Conservation (phyloP, 1,140 invertebrate genomes). For the Meloidogyne exigua region DNA sequence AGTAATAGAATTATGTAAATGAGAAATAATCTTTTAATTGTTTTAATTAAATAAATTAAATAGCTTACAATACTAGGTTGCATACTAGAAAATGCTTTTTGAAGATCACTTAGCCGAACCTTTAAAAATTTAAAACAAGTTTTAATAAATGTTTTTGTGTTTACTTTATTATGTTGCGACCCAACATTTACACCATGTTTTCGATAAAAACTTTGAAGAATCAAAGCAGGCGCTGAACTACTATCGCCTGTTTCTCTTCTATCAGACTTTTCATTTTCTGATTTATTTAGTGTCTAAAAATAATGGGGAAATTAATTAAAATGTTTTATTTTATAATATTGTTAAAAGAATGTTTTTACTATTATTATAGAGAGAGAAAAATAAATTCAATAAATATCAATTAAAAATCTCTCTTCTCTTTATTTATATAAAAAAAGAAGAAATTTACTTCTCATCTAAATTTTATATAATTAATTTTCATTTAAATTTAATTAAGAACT, state of each 20-base stretch:
- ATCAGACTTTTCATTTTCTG: slow-evolving; percentile 23
- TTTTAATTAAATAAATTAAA: background rate
- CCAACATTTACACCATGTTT: slow-evolving; percentile 30
- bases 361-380: too few relatives aligned
- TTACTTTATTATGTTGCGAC: slow-evolving; percentile 1
- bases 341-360: too few relatives aligned
- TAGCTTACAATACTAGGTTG: slow-evolving; percentile 48
- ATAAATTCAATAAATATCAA: too few relatives aligned
- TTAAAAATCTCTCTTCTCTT: too few relatives aligned
- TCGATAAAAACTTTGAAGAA: slow-evolving; percentile 42
- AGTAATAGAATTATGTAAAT: slow-evolving; percentile 73
- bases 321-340: too few relatives aligned
- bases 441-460: too few relatives aligned
- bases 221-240: slow-evolving; percentile 30
- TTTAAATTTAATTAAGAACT: too few relatives aligned
- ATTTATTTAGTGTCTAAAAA: slow-evolving; percentile 18
- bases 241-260: slow-evolving; percentile 35
- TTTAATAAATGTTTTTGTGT: background rate
- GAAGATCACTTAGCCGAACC: slow-evolving; percentile 40
- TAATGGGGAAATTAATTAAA: too few relatives aligned
- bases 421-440: too few relatives aligned
- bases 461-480: too few relatives aligned
- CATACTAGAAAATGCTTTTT: slow-evolving; percentile 52
- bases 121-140: background rate
- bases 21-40: slow-evolving; percentile 67